These are phyloP conservation scores for Elephantulus edwardii DNA, from an alignment of 2,113 vertebrate species.

Conservation along the genomic window DNA sequence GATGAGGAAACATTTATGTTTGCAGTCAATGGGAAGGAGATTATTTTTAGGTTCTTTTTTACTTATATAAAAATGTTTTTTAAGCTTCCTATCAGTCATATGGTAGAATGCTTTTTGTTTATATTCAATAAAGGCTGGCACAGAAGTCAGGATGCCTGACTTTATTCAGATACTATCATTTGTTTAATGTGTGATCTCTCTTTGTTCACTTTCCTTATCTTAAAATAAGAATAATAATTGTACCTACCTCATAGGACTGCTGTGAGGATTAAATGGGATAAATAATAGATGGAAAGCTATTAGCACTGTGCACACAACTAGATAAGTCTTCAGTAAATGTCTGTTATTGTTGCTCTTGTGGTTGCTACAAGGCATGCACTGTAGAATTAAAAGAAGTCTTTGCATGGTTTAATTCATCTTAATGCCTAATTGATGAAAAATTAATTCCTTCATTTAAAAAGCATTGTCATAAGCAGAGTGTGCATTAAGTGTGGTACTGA, in stretches of 20 bases:
- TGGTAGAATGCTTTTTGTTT: background rate
- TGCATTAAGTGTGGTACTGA: background rate
- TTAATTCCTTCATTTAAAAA: constrained; percentile 43
- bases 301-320: constrained; percentile 5
- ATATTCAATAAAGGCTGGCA: background rate
- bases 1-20: background rate
- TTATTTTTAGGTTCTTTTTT: constrained; percentile 19
- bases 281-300: constrained; percentile 62
- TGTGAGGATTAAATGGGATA: constrained; percentile 56
- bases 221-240: constrained; percentile 13
- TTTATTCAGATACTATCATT: background rate
- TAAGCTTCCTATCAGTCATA: background rate
- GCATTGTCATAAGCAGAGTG: background rate
- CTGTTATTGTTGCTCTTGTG: constrained; percentile 1
- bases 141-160: background rate
- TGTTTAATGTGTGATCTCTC: constrained; percentile 15
- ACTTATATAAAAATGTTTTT: constrained; percentile 11
- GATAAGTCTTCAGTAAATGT: constrained; percentile 29
- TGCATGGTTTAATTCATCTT: constrained; percentile 48
- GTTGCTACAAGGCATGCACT: constrained; percentile 42
- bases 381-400: constrained; percentile 30
- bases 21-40: background rate
- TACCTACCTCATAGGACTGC: background rate
- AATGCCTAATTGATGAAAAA: constrained; percentile 58
- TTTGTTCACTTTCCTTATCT: constrained; percentile 43